Base-by-base conservation (phyloP, 1,140 invertebrate genomes). In the Branchinecta lindahli region DNA sequence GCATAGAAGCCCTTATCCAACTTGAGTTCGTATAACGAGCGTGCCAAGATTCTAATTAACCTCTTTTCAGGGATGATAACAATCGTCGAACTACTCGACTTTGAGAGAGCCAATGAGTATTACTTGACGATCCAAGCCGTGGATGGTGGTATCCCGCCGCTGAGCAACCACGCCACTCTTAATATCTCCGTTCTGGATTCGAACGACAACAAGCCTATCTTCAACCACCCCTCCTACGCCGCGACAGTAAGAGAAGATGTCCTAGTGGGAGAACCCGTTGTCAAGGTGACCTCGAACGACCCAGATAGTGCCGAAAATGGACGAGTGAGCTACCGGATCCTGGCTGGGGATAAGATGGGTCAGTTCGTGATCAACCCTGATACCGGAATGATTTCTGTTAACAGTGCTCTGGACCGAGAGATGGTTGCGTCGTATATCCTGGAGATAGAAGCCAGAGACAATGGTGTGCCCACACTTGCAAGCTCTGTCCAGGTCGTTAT, bases 201-300 rank as follows among this genome's bases (percentile, higher is more conserved):
- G 73, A 96, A 96, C 77, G 94, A 96, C 75, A 95, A 96, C 78
- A 81, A 85, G 9, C 93, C 94, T 4, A 82, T 85, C 52, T 96
- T 96, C 77, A 83, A 82, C 66, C 90, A 92, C 77, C 81, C 85
- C 46, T 84, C 88, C 0, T 96, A 95, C 76, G 86, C 84, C 66
- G 85, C 89, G 7, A 82, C 85, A 61, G 85, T 95, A 3, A 82
- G 84, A 52, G 93, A 96, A 80, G 89, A 94, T 79, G 84, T 87
- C 0, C 78, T 81, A 71, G 77, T 86, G 18, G 87, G 86, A 61
- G 83, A 87, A 72, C 84, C 84, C 74, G 85, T 94, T 45, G 76
- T 87, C 18, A 86, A 85, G 84, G 81, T 88, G 12, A 79, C 79
- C 45, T 90, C 91, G 3, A 88, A 85, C 66, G 92, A 94, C 81